Evolutionary conservation across 2,888 invertebrate species (phyloP), one percentile per base, ranked within the genome.

Genomic region (Periphyllus acericola): DNA sequence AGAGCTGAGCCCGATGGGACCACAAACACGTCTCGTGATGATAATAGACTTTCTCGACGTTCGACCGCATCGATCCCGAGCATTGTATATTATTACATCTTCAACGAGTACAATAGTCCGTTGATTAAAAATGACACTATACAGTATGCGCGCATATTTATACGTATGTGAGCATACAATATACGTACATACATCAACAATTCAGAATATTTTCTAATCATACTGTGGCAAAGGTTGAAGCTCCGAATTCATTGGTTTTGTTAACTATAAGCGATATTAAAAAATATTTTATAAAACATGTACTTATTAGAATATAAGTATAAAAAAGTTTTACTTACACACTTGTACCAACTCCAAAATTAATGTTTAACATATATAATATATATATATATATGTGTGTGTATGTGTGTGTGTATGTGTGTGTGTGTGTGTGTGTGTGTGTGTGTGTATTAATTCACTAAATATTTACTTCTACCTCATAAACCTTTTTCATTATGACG

Each of bases 41-140:
- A 80, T 87, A 87, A 87, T 81, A 87, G 87, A 87, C 87, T 87
- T 87, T 81, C 72, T 80, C 80, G 74, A 74, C 60, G 87, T 81
- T 80, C 79, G 72, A 86, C 78, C 40, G 40, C 87, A 72, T 72
- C 80, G 80, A 72, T 78, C 85, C 78, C 34, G 5, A 85, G 36
- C 85, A 71, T 85, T 78, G 78, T 85, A 78, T 71, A 85, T 78
- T 85, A 85, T 85, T 79, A 85, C 71, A 75, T 80, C 72, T 87
- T 72, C 78, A 34, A 60, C 40, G 25, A 52, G 74, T 46, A 81
- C 87, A 81, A 81, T 81, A 46, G 87, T 60, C 34, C 52, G 81
- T 87, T 87, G 74, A 87, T 87, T 80, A 81, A 87, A 86, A 86
- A 86, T 72, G 52, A 71, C 40, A 86, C 40, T 86, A 36, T 32